These are phyloP conservation scores for Urophycis tenuis DNA, from an alignment of 2,797 vertebrate genomes.

Conservation along the genomic window DNA sequence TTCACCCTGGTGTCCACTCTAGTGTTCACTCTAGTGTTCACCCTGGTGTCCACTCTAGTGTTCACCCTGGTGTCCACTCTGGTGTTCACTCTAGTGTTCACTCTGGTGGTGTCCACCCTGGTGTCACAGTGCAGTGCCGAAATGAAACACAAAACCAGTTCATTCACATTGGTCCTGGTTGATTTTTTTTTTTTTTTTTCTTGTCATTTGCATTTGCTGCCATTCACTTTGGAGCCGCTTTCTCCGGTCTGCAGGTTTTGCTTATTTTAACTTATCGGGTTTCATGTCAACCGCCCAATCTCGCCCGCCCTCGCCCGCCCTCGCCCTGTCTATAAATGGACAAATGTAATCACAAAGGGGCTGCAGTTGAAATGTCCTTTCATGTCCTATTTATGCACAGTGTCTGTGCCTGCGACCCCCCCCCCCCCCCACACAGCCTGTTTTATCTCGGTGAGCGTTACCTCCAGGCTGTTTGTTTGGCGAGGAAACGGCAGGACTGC, in stretches of 20 bases:
- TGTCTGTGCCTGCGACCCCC: background rate
- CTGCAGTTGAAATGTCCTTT: background rate
- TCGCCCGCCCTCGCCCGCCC: background rate
- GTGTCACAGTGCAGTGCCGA: too few relatives aligned
- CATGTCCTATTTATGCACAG: constrained; percentile 1
- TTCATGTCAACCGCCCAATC: background rate
- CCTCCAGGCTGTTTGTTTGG: background rate
- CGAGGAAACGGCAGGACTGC: constrained; percentile 3
- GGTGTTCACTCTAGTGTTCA: too few relatives aligned
- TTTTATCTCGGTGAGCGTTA: background rate
- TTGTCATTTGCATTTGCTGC: background rate
- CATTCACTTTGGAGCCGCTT: background rate
- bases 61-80: too few relatives aligned
- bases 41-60: too few relatives aligned
- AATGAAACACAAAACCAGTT: background rate
- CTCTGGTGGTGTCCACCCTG: too few relatives aligned
- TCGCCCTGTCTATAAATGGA: background rate
- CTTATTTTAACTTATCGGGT: too few relatives aligned
- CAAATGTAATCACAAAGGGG: background rate
- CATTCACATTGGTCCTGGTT: background rate
- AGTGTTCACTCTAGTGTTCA: too few relatives aligned
- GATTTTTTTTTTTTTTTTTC: background rate
- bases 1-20: too few relatives aligned
- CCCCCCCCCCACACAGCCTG: background rate
- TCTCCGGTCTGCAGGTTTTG: too few relatives aligned